Conservation (phyloP, 1,140 invertebrate genomes). For the Drosophila seguyi region DNA sequence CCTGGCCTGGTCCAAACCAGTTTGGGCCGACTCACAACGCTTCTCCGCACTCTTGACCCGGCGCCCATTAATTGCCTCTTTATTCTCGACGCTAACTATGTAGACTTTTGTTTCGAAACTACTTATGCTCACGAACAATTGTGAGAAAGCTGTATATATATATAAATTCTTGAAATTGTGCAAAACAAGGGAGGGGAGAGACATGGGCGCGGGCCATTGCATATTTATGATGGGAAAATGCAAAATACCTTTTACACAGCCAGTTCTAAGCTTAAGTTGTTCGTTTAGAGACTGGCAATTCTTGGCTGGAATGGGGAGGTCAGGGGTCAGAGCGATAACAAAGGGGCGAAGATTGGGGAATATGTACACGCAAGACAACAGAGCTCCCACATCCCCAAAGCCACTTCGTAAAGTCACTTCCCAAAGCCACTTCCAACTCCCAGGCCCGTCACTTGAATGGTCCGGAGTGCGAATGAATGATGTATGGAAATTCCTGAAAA, state of each 20-base stretch:
- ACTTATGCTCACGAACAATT: conserved; percentile 46
- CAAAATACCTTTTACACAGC: conserved; percentile 31
- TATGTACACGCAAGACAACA: conserved; percentile 7
- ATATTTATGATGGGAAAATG: conserved; percentile 45
- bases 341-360: conserved; percentile 26
- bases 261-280: conserved; percentile 41
- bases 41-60: conserved; percentile 17
- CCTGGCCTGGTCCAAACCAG: conserved; percentile 30
- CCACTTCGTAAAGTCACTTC: background rate
- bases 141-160: conserved; percentile 42
- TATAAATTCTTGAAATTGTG: conserved; percentile 40
- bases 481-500: background rate
- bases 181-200: background rate
- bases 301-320: conserved; percentile 14
- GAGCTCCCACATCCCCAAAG: background rate
- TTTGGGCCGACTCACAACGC: conserved; percentile 14
- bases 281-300: conserved; percentile 33
- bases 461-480: background rate
- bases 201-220: conserved; percentile 25
- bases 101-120: conserved; percentile 27
- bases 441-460: background rate
- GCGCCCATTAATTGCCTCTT: conserved; percentile 44
- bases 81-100: conserved; percentile 42
- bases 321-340: conserved; percentile 15
- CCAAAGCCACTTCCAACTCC: background rate